Conservation (phyloP, 1,140 invertebrate species). For the Drosophila tani region DNA sequence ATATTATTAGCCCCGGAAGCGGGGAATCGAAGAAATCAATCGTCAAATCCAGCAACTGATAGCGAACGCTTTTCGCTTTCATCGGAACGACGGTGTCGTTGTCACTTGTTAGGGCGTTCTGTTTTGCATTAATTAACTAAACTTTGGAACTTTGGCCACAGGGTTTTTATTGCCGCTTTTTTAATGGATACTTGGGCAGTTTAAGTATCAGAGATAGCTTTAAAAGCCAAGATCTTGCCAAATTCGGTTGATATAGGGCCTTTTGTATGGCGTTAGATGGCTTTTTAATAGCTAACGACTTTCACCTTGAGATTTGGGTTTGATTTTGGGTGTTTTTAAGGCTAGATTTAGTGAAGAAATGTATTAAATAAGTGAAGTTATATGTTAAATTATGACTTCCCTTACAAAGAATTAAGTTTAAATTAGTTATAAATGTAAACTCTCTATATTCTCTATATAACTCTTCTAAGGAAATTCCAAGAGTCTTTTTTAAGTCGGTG, state of each 20-base stretch:
- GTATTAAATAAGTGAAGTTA: neutral
- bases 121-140: slow-evolving; percentile 18
- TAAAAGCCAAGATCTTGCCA: neutral
- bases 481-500: neutral
- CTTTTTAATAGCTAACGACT: slow-evolving; percentile 9
- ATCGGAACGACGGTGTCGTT: neutral
- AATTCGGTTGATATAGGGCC: neutral
- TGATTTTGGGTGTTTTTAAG: neutral
- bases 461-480: neutral
- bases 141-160: neutral
- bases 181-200: slow-evolving; percentile 3
- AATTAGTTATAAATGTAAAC: neutral
- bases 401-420: no score
- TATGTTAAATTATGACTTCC: no score
- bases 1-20: neutral
- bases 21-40: slow-evolving; percentile 8
- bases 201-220: neutral
- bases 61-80: slow-evolving; percentile 12
- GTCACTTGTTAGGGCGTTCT: slow-evolving; percentile 9
- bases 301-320: slow-evolving; percentile 3
- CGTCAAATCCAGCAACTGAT: slow-evolving; percentile 1
- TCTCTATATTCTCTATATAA: neutral
- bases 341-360: neutral
- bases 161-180: neutral
- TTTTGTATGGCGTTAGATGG: neutral